Conservation (phyloP, 1,140 invertebrate species). For the Bombus consobrinus region DNA sequence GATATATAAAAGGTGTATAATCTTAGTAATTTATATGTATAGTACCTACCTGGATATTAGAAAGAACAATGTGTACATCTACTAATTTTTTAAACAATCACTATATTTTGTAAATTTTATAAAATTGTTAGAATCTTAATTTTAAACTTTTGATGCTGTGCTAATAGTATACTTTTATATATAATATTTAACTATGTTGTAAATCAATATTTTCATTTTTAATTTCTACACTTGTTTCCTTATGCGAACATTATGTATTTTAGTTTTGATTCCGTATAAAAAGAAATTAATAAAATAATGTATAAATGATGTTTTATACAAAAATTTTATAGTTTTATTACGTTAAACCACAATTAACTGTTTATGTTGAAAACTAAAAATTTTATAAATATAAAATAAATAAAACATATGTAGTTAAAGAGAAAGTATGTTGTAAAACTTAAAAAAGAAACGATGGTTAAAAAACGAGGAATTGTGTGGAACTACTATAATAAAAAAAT, state of each 20-base stretch:
- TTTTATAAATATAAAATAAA: background rate
- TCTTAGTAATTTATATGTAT: background rate
- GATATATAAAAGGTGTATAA: background rate
- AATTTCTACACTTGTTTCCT: background rate
- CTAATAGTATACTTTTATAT: background rate
- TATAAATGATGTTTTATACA: background rate
- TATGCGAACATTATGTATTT: background rate
- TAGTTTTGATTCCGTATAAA: conserved; percentile 32
- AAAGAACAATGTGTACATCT: background rate
- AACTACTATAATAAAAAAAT: conserved; percentile 77
- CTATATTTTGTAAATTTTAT: background rate
- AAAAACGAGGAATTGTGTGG: conserved; percentile 76
- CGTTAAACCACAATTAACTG: background rate
- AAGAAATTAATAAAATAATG: background rate
- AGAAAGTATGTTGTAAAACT: background rate
- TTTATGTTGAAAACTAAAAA: background rate
- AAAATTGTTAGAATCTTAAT: background rate
- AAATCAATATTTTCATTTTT: background rate
- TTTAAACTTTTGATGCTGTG: conserved; percentile 8
- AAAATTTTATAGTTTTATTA: background rate
- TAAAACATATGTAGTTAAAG: background rate
- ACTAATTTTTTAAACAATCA: background rate
- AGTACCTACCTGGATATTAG: background rate
- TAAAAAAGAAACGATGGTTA: conserved; percentile 68
- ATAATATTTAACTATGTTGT: background rate